These are phyloP conservation scores for Ommatoiulus sabulosus DNA, from an alignment of 2,888 invertebrate genomes.

Conservation along the genomic window DNA sequence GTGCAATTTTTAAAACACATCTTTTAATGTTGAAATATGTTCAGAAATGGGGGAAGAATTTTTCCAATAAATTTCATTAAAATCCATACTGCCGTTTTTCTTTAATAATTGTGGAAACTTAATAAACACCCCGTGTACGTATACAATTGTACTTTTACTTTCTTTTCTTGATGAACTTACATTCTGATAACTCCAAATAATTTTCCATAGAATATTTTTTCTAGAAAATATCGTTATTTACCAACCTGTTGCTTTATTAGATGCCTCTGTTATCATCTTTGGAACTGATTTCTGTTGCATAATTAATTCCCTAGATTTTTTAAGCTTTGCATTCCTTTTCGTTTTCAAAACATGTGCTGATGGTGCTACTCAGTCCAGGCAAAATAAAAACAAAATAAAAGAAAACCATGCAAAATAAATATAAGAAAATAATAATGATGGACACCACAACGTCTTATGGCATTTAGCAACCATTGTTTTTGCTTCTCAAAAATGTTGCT, in stretches of 20 bases:
- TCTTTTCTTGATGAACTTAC: no score
- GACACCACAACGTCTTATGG: neutral
- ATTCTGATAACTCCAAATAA: no score
- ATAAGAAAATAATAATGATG: conserved; percentile 55
- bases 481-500: neutral
- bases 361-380: neutral
- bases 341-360: neutral
- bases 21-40: no score
- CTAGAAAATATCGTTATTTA: neutral
- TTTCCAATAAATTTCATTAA: no score
- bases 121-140: no score
- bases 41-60: no score
- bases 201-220: no score
- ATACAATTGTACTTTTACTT: no score
- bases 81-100: no score
- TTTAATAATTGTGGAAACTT: no score
- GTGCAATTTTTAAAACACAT: no score
- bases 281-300: neutral
- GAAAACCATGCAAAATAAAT: conserved; percentile 48
- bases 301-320: neutral
- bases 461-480: no score
- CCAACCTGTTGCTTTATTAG: neutral
- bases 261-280: neutral
- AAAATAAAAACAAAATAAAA: conserved; percentile 2
- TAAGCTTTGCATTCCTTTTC: neutral